Evolutionary conservation across 2,888 invertebrate genomes (phyloP).

Genomic region (Aporophyla nigra): DNA sequence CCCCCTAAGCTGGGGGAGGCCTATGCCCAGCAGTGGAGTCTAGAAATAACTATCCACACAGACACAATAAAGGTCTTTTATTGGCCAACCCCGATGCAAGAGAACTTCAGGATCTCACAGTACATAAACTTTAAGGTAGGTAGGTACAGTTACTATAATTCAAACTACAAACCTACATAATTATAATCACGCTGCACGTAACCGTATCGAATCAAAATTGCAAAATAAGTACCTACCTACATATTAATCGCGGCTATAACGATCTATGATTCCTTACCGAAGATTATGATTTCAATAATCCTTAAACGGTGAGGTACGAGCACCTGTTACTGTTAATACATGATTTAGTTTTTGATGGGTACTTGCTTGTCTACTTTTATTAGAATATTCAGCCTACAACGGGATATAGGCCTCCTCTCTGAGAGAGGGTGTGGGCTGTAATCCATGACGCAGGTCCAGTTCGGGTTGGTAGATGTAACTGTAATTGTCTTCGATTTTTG

Average conservation of each 20-base stretch:
- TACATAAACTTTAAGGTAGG: conserved; percentile 27
- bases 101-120: no score
- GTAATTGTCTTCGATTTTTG: no score
- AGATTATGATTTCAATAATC: conserved; percentile 63
- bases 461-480: no score
- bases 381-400: background rate
- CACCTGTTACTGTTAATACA: conserved; percentile 15
- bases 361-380: background rate
- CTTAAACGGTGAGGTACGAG: conserved; percentile 46
- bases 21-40: no score
- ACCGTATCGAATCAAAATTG: conserved; percentile 56
- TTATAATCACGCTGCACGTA: conserved; percentile 28
- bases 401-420: no score
- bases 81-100: no score
- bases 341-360: background rate
- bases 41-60: no score
- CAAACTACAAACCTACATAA: conserved; percentile 42
- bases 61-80: no score
- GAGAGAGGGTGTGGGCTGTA: no score
- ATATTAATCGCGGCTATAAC: conserved; percentile 56
- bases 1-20: no score
- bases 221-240: conserved; percentile 54
- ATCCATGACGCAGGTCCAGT: no score
- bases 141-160: conserved; percentile 28
- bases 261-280: conserved; percentile 52